phyloP scores from a whole-genome alignment of 2,888 invertebrate genomes.

The Osedax frankpressi region DNA sequence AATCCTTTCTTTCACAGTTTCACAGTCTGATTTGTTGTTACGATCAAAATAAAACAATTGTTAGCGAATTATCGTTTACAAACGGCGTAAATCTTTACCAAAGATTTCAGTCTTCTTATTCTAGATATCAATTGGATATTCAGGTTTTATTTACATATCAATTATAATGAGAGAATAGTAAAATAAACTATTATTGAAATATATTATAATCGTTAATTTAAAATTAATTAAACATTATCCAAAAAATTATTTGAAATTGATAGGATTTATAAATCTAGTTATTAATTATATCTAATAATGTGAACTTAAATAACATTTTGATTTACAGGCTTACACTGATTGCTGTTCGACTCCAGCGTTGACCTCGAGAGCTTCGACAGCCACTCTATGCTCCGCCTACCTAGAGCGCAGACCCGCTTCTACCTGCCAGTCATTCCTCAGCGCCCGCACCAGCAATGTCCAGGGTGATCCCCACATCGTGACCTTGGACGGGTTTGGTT shows the following conservation, averaged over 20 bases:
- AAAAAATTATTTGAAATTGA: too few species aligned
- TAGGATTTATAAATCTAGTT: too few species aligned
- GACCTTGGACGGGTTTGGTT: constrained; percentile 1
- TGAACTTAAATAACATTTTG: too few species aligned
- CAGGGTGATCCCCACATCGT: constrained; percentile 6
- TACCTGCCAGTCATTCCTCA: neutral
- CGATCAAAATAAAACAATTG: constrained; percentile 1
- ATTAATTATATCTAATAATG: too few species aligned
- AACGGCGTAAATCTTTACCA: constrained; percentile 8
- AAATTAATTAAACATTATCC: too few species aligned
- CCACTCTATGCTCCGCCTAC: neutral
- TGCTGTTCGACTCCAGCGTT: neutral
- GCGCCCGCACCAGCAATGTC: constrained; percentile 2
- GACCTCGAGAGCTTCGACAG: neutral
- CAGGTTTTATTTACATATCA: neutral
- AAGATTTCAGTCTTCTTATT: neutral
- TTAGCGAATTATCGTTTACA: neutral
- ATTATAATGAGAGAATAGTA: neutral
- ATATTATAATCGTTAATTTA: too few species aligned
- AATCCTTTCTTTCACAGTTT: neutral
- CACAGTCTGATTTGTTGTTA: constrained; percentile 7
- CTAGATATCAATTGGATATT: neutral
- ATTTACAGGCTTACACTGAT: neutral
- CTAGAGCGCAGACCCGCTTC: neutral
- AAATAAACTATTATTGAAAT: too few species aligned